phyloP scores from a whole-genome alignment of 2,113 vertebrate species.

The Platysternon megacephalum region DNA sequence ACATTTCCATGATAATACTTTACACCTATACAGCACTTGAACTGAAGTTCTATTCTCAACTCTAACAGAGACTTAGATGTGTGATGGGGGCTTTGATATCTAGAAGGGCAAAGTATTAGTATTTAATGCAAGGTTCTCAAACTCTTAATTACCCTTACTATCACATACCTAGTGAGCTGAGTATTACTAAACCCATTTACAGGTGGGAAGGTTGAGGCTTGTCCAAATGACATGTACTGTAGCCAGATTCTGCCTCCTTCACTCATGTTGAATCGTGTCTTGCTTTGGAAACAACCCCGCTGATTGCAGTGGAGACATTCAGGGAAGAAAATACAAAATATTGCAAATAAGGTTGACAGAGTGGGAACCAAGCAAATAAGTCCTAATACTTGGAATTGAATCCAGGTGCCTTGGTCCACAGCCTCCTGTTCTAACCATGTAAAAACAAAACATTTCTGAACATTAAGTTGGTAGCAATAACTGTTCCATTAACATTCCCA shows the following conservation, averaged over 20 bases:
- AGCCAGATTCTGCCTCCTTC: neutral
- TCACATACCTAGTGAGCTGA: neutral
- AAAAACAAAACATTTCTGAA: neutral
- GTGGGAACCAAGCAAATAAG: neutral
- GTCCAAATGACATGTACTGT: neutral
- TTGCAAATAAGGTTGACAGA: neutral
- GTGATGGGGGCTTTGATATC: neutral
- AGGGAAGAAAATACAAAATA: neutral
- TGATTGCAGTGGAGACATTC: neutral
- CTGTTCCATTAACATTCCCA: fast-evolving
- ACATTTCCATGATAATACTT: neutral
- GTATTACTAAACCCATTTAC: neutral
- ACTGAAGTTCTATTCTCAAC: neutral
- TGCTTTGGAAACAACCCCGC: neutral
- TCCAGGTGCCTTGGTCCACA: neutral
- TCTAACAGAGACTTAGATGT: neutral
- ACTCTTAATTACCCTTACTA: neutral
- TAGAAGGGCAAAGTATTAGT: neutral
- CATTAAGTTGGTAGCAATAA: neutral
- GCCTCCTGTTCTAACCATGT: neutral
- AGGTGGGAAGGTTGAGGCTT: neutral
- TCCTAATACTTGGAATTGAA: neutral
- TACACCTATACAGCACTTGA: neutral
- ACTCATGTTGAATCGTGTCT: neutral
- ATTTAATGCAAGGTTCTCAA: neutral